Base-by-base conservation (phyloP, 2,888 invertebrate genomes). In the Drosophila recens region DNA sequence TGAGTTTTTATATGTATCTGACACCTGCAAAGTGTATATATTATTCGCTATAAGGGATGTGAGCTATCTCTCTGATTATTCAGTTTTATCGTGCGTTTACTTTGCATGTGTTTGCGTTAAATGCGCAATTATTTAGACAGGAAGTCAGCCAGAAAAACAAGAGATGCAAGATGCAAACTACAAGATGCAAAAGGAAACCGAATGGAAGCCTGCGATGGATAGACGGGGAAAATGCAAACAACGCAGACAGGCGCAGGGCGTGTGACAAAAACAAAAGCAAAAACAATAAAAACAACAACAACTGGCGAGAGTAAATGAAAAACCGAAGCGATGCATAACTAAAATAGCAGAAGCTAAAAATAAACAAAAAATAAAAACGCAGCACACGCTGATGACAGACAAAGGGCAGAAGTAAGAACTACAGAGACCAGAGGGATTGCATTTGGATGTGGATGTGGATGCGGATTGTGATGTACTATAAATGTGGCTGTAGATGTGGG, bases 111-210 rank as follows among this genome's bases (percentile, higher is more conserved):
- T 76, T 79, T 81, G 76, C 69, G 45, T 67, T 67, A 61, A 72
- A 67, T 75, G 72, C 67, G 80, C 72, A 75, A 83, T 85, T 82
- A 82, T 80, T 86, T 85, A 62, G 71, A 85, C 85, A 85, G 85
- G 85, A 83, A 83, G 82, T 80, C 85, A 75, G 72, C 51, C 82
- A 30, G 30, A 30, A 30, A 30, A 30, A 5, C 30, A 34, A 33
- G 46, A 43, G 42, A 15, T 15, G 48, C 15, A 27, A 27, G n/a
- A n/a, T n/a, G n/a, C n/a, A n/a, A n/a, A n/a, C n/a, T n/a, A n/a
- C n/a, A n/a, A n/a, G 72, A 65, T 70, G 64, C 40, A 40, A 15
- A 15, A 20, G 10, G 17, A 11, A 38, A n/a, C 38, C 38, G 6
- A 38, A n/a, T 38, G 38, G 42, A 11, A 20, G 43, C 20, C 43